Percentiles rank a stretch among this genome's conserved stretches.
Evolutionary conservation across 2,888 invertebrate species (phyloP).

Genomic region (Trichogramma dendrolimi): DNA sequence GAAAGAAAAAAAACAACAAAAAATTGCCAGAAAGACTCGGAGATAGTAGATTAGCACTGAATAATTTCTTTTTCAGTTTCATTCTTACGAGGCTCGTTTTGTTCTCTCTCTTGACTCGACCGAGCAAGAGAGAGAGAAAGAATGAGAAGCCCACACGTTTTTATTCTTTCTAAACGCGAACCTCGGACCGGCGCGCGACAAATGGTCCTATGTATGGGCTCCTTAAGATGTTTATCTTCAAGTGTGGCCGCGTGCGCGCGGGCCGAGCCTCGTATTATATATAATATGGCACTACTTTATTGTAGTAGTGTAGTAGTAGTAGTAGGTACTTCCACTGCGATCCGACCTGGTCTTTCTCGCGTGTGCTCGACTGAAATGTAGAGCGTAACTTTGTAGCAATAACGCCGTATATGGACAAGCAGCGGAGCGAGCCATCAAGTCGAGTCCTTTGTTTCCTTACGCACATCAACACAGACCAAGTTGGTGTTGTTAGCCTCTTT

Average conservation of each 20-base stretch:
- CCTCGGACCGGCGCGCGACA: constrained; percentile 45
- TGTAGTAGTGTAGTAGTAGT: too few relatives aligned
- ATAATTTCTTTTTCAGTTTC: background rate
- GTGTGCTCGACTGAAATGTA: constrained; percentile 15
- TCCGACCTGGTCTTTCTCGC: background rate
- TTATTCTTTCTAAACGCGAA: constrained; percentile 23
- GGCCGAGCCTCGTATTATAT: too few relatives aligned
- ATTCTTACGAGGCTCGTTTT: background rate
- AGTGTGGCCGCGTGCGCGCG: background rate
- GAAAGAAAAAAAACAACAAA: too few relatives aligned
- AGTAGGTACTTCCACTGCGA: too few relatives aligned
- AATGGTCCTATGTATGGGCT: constrained; percentile 44
- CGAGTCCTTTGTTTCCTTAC: constrained; percentile 3
- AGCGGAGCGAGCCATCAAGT: background rate
- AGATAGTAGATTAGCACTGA: too few relatives aligned
- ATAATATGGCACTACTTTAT: too few relatives aligned
- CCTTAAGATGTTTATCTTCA: constrained; percentile 44
- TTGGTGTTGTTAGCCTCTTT: too few relatives aligned
- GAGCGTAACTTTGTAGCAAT: constrained; percentile 7
- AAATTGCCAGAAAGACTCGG: too few relatives aligned
- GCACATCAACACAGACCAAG: too few relatives aligned
- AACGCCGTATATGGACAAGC: too few relatives aligned
- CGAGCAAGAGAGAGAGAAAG: too few relatives aligned
- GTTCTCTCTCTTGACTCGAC: constrained; percentile 8
- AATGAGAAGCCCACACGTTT: constrained; percentile 26